Evolutionary conservation across 2,113 vertebrate species (phyloP).

Genomic region (Hyla sarda): DNA sequence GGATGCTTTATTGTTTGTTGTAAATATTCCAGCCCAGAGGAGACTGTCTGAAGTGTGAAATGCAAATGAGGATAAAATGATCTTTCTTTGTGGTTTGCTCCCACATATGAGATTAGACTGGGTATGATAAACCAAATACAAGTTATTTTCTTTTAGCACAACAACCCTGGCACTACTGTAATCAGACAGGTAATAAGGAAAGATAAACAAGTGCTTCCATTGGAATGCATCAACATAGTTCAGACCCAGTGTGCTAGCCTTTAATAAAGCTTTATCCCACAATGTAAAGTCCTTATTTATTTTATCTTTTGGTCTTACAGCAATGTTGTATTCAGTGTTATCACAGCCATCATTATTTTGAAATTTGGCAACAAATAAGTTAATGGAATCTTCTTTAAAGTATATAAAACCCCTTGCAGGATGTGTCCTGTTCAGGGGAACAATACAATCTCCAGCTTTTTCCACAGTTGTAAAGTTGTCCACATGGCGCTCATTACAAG

Average conservation of each 20-base stretch:
- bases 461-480: slow-evolving; percentile 67
- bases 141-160: neutral
- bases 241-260: slow-evolving; percentile 56
- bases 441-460: slow-evolving; percentile 68
- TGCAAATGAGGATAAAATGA: slow-evolving; percentile 79
- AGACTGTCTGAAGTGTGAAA: slow-evolving; percentile 67
- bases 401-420: slow-evolving; percentile 76
- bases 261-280: too few species aligned
- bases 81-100: slow-evolving; percentile 50
- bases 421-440: slow-evolving; percentile 64
- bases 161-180: slow-evolving; percentile 56
- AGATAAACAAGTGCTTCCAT: slow-evolving; percentile 68
- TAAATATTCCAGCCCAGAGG: slow-evolving; percentile 87
- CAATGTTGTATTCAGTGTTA: neutral
- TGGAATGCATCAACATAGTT: slow-evolving; percentile 86
- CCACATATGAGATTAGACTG: slow-evolving; percentile 15
- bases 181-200: slow-evolving; percentile 72
- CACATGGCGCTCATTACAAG: slow-evolving; percentile 78
- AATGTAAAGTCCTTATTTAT: too few species aligned
- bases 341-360: neutral
- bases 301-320: neutral
- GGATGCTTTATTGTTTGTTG: slow-evolving; percentile 30
- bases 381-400: slow-evolving; percentile 50
- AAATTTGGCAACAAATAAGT: slow-evolving; percentile 68
- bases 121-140: neutral